Evolutionary conservation across 2,888 invertebrate species (phyloP).

Genomic region (Rhogogaster chlorosoma): DNA sequence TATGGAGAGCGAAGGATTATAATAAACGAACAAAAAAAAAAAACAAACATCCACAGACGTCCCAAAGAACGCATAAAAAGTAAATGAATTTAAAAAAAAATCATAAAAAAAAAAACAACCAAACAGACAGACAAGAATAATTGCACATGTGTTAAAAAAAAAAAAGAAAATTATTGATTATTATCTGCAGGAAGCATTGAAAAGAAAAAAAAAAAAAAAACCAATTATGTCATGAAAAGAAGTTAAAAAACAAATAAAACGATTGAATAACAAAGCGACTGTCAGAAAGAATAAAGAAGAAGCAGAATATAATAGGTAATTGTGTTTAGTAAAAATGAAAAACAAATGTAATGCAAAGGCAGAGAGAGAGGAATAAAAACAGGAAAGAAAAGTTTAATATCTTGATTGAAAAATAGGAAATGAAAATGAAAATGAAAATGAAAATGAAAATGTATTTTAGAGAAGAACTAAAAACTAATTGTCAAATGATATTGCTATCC

Average conservation of each 20-base stretch:
- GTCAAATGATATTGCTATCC: conserved; percentile 38
- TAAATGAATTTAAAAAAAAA: not conserved
- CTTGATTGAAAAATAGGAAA: not conserved
- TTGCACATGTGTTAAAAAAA: conserved; percentile 1
- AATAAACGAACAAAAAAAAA: conserved; percentile 35
- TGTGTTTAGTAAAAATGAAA: not conserved
- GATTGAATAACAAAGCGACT: conserved; percentile 47
- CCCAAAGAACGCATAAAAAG: not conserved
- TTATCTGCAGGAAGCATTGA: conserved; percentile 35
- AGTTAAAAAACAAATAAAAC: not conserved
- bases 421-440: not conserved
- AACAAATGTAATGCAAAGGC: not conserved
- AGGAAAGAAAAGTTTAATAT: not conserved
- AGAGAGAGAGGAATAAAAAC: not conserved
- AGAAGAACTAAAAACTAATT: not conserved
- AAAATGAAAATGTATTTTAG: not conserved
- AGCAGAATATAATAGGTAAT: conserved; percentile 6
- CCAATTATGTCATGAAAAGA: conserved; percentile 41
- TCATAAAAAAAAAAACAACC: conserved; percentile 27
- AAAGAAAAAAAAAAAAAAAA: not conserved
- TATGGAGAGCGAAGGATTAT: conserved; percentile 22
- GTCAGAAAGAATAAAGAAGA: conserved; percentile 51
- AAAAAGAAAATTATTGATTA: not conserved
- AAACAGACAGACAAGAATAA: conserved; percentile 28
- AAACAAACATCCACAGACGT: conserved; percentile 32